Percentiles rank a stretch among this genome's conserved stretches.
phyloP scores from a whole-genome alignment of 2,888 invertebrate genomes.

The Celastrina argiolus region DNA sequence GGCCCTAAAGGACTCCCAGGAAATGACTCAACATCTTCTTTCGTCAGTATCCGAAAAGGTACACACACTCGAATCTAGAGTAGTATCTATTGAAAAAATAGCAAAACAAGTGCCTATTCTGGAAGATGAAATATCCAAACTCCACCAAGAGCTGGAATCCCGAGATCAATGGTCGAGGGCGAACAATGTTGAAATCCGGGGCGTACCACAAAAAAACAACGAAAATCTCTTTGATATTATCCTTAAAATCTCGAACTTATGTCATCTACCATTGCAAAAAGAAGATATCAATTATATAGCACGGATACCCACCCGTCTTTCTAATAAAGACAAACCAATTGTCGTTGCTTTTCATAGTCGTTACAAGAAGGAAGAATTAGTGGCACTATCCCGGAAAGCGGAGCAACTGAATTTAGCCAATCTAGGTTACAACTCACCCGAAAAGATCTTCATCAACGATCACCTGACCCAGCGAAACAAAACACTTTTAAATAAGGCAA shows the following conservation, averaged over 20 bases:
- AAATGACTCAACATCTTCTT: not conserved
- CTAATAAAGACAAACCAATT: not conserved
- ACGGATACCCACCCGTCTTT: not conserved
- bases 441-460: no score
- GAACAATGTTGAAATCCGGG: not conserved
- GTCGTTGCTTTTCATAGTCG: not conserved
- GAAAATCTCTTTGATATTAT: not conserved
- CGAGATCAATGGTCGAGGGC: slow-evolving; percentile 1
- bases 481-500: no score
- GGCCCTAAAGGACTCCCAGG: not conserved
- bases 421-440: not conserved
- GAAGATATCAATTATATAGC: slow-evolving; percentile 13
- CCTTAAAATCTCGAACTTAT: not conserved
- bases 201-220: not conserved
- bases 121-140: not conserved
- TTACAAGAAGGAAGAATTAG: not conserved
- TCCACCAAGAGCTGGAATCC: not conserved
- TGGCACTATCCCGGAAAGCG: not conserved
- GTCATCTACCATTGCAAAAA: not conserved
- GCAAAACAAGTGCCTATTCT: not conserved
- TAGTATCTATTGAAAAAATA: not conserved
- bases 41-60: not conserved
- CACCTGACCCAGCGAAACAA: no score
- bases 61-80: not conserved
- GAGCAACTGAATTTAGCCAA: not conserved